phyloP scores from a whole-genome alignment of 1,140 invertebrate genomes.

The Pogonomyrmex californicus region DNA sequence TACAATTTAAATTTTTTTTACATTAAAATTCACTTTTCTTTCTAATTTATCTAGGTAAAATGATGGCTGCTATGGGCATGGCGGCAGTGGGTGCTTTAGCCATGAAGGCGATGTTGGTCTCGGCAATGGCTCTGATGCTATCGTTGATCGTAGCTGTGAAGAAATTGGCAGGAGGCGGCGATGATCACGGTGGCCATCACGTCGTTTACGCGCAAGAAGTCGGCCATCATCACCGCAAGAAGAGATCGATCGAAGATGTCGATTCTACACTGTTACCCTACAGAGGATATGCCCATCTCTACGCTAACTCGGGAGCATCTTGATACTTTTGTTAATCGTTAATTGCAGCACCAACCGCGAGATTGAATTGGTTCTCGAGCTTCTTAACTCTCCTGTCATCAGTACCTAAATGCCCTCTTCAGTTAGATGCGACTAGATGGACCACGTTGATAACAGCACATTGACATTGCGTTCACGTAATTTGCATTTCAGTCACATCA shows the following conservation, averaged over 20 bases:
- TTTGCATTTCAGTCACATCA: slow-evolving; percentile 33
- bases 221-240: slow-evolving; percentile 89
- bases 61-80: slow-evolving; percentile 91
- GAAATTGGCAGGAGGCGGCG: slow-evolving; percentile 89
- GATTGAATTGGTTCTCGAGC: neutral
- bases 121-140: slow-evolving; percentile 91
- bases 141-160: slow-evolving; percentile 91
- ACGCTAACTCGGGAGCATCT: slow-evolving; percentile 57
- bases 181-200: slow-evolving; percentile 90
- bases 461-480: slow-evolving; percentile 12
- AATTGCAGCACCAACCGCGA: slow-evolving; percentile 22
- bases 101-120: slow-evolving; percentile 90
- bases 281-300: slow-evolving; percentile 83
- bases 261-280: slow-evolving; percentile 87
- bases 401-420: neutral
- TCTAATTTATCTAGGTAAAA: slow-evolving; percentile 83
- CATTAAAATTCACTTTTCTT: neutral
- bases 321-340: slow-evolving; percentile 47
- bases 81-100: slow-evolving; percentile 91
- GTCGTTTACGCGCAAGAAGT: slow-evolving; percentile 90
- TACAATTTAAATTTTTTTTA: neutral
- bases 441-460: slow-evolving; percentile 31
- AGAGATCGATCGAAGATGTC: slow-evolving; percentile 82
- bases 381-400: neutral
- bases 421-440: neutral